Conservation (phyloP, 2,113 vertebrate species). For the Brienomyrus brachyistius region DNA sequence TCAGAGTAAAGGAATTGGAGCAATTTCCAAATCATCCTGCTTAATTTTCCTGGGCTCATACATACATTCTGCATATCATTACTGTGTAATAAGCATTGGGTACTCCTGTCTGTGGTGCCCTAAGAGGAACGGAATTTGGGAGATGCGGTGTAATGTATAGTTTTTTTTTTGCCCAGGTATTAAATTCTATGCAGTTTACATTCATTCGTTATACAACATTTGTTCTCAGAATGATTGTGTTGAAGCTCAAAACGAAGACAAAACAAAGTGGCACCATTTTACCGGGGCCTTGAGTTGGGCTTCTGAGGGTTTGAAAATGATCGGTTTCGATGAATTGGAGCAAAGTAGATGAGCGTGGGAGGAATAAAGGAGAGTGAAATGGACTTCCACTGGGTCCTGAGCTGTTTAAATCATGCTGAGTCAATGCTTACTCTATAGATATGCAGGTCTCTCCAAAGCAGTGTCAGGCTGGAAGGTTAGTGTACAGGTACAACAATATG, state of each 20-base stretch:
- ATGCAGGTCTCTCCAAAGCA: neutral
- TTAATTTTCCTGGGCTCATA: neutral
- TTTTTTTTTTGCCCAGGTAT: neutral
- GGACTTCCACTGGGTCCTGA: neutral
- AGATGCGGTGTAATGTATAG: neutral
- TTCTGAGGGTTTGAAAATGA: neutral
- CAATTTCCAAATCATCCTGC: neutral
- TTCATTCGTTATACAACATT: neutral
- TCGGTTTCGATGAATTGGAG: neutral
- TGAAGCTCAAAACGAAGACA: neutral
- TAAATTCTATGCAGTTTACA: neutral
- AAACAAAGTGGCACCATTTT: neutral
- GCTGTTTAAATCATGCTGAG: neutral
- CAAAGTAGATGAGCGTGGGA: neutral
- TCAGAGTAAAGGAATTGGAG: neutral
- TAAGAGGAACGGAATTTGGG: neutral
- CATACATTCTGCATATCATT: neutral
- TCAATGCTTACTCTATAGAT: neutral
- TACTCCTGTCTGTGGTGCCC: neutral
- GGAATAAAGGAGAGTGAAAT: neutral
- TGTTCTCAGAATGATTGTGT: neutral
- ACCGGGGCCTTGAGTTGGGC: neutral
- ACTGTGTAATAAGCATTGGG: neutral
- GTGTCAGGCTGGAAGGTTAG: neutral
- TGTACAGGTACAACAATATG: neutral